Evolutionary conservation across 2,113 vertebrate genomes (phyloP).

Genomic region (Melospiza georgiana): DNA sequence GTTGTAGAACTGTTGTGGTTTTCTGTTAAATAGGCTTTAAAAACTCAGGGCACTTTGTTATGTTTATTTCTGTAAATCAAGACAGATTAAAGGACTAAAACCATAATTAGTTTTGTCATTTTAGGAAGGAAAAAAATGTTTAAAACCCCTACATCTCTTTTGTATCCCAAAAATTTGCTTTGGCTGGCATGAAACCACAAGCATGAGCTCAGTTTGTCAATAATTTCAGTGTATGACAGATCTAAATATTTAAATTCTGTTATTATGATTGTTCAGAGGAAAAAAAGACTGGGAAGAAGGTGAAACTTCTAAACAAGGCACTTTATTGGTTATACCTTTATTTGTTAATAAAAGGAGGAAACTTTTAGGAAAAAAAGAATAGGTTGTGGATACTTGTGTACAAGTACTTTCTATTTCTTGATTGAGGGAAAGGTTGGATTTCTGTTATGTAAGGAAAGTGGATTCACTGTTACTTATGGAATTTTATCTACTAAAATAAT

Average conservation of each 20-base stretch:
- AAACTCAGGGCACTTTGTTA: neutral
- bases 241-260: neutral
- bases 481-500: neutral
- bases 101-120: neutral
- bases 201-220: neutral
- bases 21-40: neutral
- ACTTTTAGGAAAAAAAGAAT: neutral
- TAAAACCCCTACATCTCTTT: neutral
- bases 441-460: neutral
- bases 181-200: neutral
- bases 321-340: neutral
- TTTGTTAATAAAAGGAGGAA: neutral
- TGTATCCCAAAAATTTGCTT: neutral
- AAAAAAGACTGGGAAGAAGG: neutral
- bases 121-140: neutral
- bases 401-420: neutral
- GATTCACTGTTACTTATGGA: neutral
- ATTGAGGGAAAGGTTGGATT: neutral
- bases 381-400: neutral
- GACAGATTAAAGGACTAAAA: neutral
- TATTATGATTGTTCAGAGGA: neutral
- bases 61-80: slow-evolving; percentile 8
- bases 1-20: neutral
- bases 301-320: neutral
- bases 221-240: neutral